These are phyloP conservation scores for Micoletzkya japonica DNA, from an alignment of 2,888 invertebrate genomes.

Conservation along the genomic window DNA sequence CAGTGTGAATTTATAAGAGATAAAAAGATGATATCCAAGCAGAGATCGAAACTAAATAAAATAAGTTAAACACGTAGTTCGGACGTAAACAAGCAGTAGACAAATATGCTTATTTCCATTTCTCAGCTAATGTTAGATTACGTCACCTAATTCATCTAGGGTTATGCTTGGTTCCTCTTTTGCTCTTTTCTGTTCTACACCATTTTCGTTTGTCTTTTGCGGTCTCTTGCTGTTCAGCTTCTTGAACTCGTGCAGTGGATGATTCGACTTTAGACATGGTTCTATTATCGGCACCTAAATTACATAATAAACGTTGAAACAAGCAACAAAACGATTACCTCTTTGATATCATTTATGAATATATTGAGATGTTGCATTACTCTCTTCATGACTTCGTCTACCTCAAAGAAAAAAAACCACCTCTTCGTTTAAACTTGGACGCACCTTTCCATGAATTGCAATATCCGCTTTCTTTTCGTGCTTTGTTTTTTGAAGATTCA, in stretches of 20 bases:
- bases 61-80: too few species aligned
- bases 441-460: constrained; percentile 18
- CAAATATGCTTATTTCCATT: too few species aligned
- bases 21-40: too few species aligned
- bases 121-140: background rate
- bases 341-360: constrained; percentile 15
- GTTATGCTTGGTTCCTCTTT: background rate
- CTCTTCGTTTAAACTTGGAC: background rate
- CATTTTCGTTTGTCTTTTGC: constrained; percentile 19
- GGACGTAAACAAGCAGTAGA: too few species aligned
- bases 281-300: constrained; percentile 18
- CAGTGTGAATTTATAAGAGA: too few species aligned
- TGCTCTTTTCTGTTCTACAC: background rate
- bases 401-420: background rate
- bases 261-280: constrained; percentile 1
- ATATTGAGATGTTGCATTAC: background rate
- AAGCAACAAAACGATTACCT: constrained; percentile 12
- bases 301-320: background rate
- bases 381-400: constrained; percentile 22
- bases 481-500: constrained; percentile 96
- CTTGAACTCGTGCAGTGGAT: constrained; percentile 13
- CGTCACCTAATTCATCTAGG: background rate
- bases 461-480: constrained; percentile 70
- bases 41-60: too few species aligned
- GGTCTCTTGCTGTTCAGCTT: constrained; percentile 9